Evolutionary conservation across 2,888 invertebrate species (phyloP).

Genomic region (Yponomeuta evonymella): DNA sequence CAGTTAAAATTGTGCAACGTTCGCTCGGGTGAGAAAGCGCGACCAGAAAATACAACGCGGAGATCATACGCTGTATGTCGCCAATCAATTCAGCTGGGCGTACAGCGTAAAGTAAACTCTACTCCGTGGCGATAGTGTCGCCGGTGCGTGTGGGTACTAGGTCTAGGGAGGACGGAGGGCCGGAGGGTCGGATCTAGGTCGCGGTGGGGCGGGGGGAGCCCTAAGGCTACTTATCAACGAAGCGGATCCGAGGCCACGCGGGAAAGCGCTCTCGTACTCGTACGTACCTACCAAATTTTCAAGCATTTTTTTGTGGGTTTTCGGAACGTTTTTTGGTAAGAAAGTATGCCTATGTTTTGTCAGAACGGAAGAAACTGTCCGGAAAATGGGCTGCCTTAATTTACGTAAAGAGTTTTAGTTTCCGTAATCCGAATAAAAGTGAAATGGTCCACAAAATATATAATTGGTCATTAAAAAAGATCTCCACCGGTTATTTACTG

Average conservation of each 20-base stretch:
- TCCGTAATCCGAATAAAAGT: no score
- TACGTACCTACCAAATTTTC: constrained; percentile 2
- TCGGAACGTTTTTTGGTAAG: not conserved
- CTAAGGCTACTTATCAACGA: constrained; percentile 71
- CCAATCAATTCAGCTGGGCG: not conserved
- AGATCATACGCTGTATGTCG: constrained; percentile 14
- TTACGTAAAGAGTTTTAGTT: no score
- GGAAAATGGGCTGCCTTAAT: no score
- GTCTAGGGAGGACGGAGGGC: constrained; percentile 42
- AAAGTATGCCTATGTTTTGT: no score
- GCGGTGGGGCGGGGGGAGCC: constrained; percentile 52
- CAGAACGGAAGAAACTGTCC: no score
- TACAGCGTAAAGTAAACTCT: not conserved
- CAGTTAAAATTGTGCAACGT: constrained; percentile 15
- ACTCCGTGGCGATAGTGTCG: not conserved
- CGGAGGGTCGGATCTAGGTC: constrained; percentile 46
- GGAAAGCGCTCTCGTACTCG: constrained; percentile 47
- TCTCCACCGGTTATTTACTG: no score
- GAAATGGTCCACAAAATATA: no score
- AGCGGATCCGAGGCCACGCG: constrained; percentile 31
- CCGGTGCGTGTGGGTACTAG: not conserved
- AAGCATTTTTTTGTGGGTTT: not conserved
- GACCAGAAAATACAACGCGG: constrained; percentile 5
- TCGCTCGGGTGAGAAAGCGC: constrained; percentile 15
- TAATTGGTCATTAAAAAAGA: no score